These are phyloP conservation scores for Hucho hucho DNA, from an alignment of 2,113 vertebrate species.

Conservation along the genomic window DNA sequence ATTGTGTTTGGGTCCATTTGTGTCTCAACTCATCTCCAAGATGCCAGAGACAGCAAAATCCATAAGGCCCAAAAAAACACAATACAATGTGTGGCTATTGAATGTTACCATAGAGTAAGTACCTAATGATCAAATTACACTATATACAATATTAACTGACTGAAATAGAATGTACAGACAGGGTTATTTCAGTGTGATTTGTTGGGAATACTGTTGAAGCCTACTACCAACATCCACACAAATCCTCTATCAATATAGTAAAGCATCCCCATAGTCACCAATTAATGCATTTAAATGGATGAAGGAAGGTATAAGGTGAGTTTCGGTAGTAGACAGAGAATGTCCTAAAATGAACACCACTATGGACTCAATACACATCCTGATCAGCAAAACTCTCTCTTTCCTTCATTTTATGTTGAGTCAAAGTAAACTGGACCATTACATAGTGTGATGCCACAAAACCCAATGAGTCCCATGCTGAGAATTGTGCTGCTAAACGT, in stretches of 20 bases:
- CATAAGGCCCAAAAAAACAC: slow-evolving; percentile 28
- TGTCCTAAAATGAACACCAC: too few species aligned
- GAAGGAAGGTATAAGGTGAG: not conserved
- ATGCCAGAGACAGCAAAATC: slow-evolving; percentile 35
- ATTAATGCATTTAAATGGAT: not conserved
- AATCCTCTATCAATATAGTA: too few species aligned
- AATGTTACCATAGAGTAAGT: slow-evolving; percentile 52
- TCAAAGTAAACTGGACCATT: not conserved
- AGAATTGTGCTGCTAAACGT: slow-evolving; percentile 40
- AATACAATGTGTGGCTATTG: slow-evolving; percentile 36
- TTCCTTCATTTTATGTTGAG: not conserved
- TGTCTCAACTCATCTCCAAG: not conserved
- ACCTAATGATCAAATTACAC: slow-evolving; percentile 59
- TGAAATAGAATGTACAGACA: slow-evolving; percentile 52
- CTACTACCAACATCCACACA: not conserved
- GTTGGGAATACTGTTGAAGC: not conserved
- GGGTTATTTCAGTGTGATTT: not conserved
- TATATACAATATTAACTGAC: slow-evolving; percentile 46
- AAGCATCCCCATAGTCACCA: too few species aligned
- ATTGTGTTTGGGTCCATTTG: slow-evolving; percentile 54
- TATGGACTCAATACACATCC: not conserved
- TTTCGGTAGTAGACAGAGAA: not conserved
- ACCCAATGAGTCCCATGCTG: slow-evolving; percentile 40
- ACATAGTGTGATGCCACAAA: slow-evolving; percentile 2
- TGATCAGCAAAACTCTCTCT: not conserved